Conservation (phyloP, 2,113 vertebrate genomes). For the Pollimyrus isidori region DNA sequence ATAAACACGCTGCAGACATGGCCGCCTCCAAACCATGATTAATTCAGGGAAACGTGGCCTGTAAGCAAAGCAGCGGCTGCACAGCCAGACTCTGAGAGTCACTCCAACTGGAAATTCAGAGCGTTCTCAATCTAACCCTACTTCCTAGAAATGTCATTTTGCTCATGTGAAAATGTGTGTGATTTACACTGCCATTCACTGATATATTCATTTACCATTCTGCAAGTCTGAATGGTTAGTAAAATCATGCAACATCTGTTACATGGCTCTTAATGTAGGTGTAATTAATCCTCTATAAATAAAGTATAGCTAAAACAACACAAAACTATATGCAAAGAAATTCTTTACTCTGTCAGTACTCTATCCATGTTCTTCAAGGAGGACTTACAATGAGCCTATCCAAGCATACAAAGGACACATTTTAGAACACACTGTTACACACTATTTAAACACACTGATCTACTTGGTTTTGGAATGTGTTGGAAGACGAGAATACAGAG, state of each 20-base stretch:
- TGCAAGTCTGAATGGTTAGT: neutral
- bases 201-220: neutral
- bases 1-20: slow-evolving; percentile 7
- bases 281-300: neutral
- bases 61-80: neutral
- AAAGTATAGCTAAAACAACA: neutral
- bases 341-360: neutral
- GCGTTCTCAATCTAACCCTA: neutral
- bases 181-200: neutral
- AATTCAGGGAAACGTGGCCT: slow-evolving; percentile 9
- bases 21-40: neutral
- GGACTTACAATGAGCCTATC: neutral
- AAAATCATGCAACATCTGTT: neutral
- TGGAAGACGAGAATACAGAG: neutral
- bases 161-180: neutral
- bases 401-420: neutral
- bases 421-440: neutral
- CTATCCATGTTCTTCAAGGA: neutral
- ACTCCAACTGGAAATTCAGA: neutral
- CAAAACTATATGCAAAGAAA: neutral
- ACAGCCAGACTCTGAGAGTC: neutral
- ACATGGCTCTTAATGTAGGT: neutral
- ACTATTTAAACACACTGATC: neutral
- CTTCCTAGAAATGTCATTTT: neutral
- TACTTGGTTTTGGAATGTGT: neutral